Conservation (phyloP, 1,140 invertebrate species). For the Sipha flava region DNA sequence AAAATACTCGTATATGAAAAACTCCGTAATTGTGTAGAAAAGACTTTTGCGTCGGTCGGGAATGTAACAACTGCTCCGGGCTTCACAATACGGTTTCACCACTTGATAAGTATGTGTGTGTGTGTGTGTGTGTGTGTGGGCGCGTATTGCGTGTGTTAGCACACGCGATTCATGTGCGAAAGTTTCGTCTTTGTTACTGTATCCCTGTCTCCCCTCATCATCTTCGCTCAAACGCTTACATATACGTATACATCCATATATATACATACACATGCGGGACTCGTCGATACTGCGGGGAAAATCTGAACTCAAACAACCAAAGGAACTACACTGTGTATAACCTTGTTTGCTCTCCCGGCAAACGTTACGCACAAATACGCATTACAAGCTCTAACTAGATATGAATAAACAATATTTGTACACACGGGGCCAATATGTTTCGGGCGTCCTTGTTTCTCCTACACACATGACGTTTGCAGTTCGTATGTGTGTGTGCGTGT, state of each 20-base stretch:
- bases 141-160: too few species aligned
- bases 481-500: too few species aligned
- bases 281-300: background rate
- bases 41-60: too few species aligned
- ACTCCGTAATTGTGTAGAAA: too few species aligned
- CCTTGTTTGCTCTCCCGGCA: background rate
- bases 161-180: background rate
- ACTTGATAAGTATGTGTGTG: background rate
- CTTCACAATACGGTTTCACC: too few species aligned
- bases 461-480: too few species aligned
- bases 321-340: slow-evolving; percentile 1
- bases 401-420: slow-evolving; percentile 8
- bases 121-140: background rate
- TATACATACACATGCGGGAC: background rate
- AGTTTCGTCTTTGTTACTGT: slow-evolving; percentile 8
- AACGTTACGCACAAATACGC: slow-evolving; percentile 21
- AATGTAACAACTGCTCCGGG: too few species aligned
- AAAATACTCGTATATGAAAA: too few species aligned
- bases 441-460: background rate
- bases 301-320: slow-evolving; percentile 18
- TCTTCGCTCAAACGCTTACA: background rate
- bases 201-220: background rate
- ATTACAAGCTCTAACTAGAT: slow-evolving; percentile 21
- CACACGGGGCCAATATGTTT: background rate
- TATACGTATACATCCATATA: too few species aligned